Percentiles rank a stretch among this genome's conserved stretches.
These are phyloP conservation scores for Collichthys lucidus DNA, from an alignment of 2,113 vertebrate species.

Conservation along the genomic window DNA sequence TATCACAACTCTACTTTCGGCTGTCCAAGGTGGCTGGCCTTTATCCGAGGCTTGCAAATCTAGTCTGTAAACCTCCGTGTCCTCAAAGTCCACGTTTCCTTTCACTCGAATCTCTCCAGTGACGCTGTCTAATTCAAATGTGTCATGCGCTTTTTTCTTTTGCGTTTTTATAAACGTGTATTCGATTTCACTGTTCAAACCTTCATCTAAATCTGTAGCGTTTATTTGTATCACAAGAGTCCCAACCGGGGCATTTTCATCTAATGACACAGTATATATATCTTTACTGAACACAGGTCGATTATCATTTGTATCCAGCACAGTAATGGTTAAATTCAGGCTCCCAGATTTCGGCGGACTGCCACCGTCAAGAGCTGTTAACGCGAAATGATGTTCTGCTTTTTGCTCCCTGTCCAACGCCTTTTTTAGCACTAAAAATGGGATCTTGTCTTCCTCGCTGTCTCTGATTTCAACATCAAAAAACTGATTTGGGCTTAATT, in stretches of 20 bases:
- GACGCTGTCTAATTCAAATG: conserved; percentile 62
- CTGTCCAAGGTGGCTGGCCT: conserved; percentile 60
- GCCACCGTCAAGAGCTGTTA: too few species aligned
- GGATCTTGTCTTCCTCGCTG: too few species aligned
- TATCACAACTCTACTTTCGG: conserved; percentile 71
- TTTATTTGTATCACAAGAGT: conserved; percentile 25
- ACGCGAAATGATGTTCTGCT: too few species aligned
- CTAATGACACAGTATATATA: too few species aligned
- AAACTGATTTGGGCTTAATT: conserved; percentile 65
- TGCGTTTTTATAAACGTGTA: conserved; percentile 53
- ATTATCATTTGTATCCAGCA: too few species aligned
- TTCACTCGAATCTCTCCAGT: conserved; percentile 54
- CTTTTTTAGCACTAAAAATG: too few species aligned
- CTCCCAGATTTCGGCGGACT: too few species aligned
- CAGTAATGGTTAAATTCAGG: too few species aligned
- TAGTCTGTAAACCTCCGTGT: conserved; percentile 48
- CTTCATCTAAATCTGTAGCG: conserved; percentile 46
- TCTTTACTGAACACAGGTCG: too few species aligned
- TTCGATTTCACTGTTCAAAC: conserved; percentile 25
- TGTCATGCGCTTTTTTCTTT: neutral
- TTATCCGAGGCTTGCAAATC: conserved; percentile 67
- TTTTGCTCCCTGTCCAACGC: too few species aligned
- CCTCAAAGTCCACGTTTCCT: conserved; percentile 53
- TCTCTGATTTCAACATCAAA: conserved; percentile 32
- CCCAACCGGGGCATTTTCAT: too few species aligned